These are phyloP conservation scores for Ciconia maguari DNA, from an alignment of 2,113 vertebrate species.

Conservation along the genomic window DNA sequence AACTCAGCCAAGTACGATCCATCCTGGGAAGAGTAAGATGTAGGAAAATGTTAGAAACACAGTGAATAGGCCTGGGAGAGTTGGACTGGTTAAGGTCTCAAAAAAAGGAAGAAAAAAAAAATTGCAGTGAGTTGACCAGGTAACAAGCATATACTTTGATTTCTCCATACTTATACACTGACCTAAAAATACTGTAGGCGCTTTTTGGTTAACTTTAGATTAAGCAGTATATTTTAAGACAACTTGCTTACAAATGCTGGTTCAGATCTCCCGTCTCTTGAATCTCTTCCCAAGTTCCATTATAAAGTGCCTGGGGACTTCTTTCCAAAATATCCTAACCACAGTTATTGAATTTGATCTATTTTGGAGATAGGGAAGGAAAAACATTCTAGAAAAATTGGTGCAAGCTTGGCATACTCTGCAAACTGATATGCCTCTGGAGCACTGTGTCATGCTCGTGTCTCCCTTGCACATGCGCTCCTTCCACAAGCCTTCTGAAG, in stretches of 20 bases:
- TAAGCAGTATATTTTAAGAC: neutral
- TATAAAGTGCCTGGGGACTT: neutral
- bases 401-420: neutral
- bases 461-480: accelerated
- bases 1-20: slow-evolving; percentile 99
- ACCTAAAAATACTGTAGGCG: neutral
- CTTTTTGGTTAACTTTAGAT: slow-evolving; percentile 15
- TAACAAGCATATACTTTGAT: neutral
- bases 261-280: neutral
- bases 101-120: neutral
- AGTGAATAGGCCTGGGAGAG: neutral
- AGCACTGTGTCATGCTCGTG: accelerated
- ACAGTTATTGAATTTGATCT: neutral
- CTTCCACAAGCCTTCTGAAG: neutral
- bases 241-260: neutral
- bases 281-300: neutral
- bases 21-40: slow-evolving; percentile 84
- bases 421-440: accelerated
- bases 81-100: neutral
- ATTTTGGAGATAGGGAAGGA: neutral
- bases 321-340: slow-evolving; percentile 18
- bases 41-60: slow-evolving; percentile 46
- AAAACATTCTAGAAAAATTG: neutral
- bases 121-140: neutral
- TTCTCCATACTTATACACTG: neutral